These are phyloP conservation scores for Telenomus remus DNA, from an alignment of 1,140 invertebrate species.

Conservation along the genomic window DNA sequence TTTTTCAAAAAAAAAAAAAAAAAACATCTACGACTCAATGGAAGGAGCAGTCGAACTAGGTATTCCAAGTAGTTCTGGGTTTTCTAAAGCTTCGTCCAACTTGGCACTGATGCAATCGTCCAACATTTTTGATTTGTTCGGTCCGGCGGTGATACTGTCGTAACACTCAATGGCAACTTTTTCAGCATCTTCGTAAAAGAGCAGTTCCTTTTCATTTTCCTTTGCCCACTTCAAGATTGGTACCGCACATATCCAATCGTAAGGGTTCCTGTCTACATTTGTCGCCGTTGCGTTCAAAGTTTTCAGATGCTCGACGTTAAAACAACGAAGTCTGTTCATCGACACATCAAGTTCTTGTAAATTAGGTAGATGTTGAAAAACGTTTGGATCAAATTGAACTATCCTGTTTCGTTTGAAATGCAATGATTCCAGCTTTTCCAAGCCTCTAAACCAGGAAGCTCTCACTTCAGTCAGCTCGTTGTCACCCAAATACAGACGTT, in stretches of 20 bases:
- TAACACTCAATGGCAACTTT: slow-evolving; percentile 3
- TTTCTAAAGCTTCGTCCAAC: neutral
- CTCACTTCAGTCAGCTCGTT: neutral
- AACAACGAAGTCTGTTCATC: neutral
- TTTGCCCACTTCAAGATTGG: neutral
- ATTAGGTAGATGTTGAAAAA: neutral
- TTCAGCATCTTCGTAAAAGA: neutral
- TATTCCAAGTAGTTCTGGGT: neutral
- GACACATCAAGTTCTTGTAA: neutral
- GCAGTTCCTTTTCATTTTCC: neutral
- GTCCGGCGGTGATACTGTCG: slow-evolving; percentile 4
- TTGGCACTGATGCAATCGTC: slow-evolving; percentile 9
- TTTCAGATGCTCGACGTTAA: neutral
- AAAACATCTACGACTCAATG: no score
- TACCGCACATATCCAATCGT: slow-evolving; percentile 12
- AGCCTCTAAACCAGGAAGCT: neutral
- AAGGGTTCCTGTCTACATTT: neutral
- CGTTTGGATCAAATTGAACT: neutral
- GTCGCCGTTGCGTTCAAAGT: neutral
- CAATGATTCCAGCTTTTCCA: neutral
- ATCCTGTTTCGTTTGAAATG: neutral
- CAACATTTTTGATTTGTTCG: slow-evolving; percentile 1
- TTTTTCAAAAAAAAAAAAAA: no score
- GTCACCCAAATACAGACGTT: neutral
- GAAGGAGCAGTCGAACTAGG: no score